These are phyloP conservation scores for Loris lydekkerianus DNA, from an alignment of 2,797 vertebrate species.

Conservation along the genomic window DNA sequence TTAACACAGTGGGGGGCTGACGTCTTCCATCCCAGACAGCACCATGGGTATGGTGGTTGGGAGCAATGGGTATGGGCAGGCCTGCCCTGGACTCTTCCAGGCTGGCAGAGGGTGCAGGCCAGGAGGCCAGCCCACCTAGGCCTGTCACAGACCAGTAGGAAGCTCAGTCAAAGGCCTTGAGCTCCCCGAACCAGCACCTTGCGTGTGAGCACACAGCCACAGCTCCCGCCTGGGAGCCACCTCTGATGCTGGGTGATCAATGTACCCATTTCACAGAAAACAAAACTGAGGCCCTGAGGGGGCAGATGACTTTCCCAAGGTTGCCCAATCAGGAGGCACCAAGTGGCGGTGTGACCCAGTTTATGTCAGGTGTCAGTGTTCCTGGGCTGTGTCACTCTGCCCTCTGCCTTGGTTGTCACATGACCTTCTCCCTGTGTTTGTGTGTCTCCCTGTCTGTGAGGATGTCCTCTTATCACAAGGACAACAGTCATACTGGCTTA, in stretches of 20 bases:
- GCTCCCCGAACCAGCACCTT: background rate
- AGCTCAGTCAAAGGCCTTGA: background rate
- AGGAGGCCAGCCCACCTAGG: background rate
- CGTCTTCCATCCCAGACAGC: background rate
- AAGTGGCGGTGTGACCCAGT: accelerated
- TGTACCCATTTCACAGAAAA: background rate
- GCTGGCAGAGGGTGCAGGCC: background rate
- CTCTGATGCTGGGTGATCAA: too few species aligned
- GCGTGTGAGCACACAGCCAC: accelerated
- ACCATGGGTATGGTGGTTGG: background rate
- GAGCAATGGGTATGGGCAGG: background rate
- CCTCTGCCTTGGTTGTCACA: accelerated
- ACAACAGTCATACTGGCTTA: background rate
- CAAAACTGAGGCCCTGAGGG: background rate
- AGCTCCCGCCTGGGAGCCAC: background rate
- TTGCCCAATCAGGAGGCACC: background rate
- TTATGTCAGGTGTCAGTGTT: background rate
- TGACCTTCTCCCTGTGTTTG: background rate
- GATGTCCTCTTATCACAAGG: background rate
- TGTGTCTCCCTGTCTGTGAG: background rate
- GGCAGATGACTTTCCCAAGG: background rate
- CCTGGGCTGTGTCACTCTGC: background rate
- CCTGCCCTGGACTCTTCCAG: background rate
- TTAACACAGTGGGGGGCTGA: too few species aligned
- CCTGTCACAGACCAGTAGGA: too few species aligned